These are phyloP conservation scores for Atherinosoma microstoma DNA, from an alignment of 2,797 vertebrate genomes.

Conservation along the genomic window DNA sequence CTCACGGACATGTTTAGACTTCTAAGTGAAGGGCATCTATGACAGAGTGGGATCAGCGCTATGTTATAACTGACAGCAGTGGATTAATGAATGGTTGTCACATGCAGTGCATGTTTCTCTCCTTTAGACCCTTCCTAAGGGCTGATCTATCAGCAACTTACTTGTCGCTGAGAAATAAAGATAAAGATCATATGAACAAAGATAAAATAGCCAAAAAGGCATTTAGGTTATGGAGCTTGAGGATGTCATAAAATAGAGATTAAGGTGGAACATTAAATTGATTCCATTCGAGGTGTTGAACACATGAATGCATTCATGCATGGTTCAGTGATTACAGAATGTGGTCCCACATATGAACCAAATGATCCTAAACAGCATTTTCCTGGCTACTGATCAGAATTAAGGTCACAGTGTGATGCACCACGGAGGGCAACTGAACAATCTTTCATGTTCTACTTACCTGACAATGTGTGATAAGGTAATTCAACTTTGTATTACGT, in stretches of 20 bases:
- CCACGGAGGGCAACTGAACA: slow-evolving; percentile 15
- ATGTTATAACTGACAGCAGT: slow-evolving; percentile 34
- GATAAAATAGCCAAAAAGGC: slow-evolving; percentile 26
- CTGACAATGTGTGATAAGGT: slow-evolving; percentile 5
- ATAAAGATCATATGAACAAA: slow-evolving; percentile 29
- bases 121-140: slow-evolving; percentile 32
- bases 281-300: slow-evolving; percentile 13
- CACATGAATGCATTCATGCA: slow-evolving; percentile 18
- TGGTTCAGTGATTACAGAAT: slow-evolving; percentile 17
- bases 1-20: slow-evolving; percentile 34
- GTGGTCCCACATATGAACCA: slow-evolving; percentile 17
- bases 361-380: slow-evolving; percentile 29
- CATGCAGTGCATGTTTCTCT: slow-evolving; percentile 43
- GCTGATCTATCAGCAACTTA: slow-evolving; percentile 63
- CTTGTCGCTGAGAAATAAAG: slow-evolving; percentile 30
- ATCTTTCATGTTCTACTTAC: slow-evolving; percentile 21
- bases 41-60: slow-evolving; percentile 9
- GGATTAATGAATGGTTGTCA: slow-evolving; percentile 56
- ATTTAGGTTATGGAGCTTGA: background rate
- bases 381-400: slow-evolving; percentile 14
- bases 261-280: slow-evolving; percentile 14
- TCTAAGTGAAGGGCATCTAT: slow-evolving; percentile 16
- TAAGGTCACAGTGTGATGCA: slow-evolving; percentile 10
- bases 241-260: slow-evolving; percentile 11
- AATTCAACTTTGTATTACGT: slow-evolving; percentile 10